Evolutionary conservation across 2,113 vertebrate species (phyloP), one percentile per base, ranked within the genome.

Genomic region (Raja brachyura): DNA sequence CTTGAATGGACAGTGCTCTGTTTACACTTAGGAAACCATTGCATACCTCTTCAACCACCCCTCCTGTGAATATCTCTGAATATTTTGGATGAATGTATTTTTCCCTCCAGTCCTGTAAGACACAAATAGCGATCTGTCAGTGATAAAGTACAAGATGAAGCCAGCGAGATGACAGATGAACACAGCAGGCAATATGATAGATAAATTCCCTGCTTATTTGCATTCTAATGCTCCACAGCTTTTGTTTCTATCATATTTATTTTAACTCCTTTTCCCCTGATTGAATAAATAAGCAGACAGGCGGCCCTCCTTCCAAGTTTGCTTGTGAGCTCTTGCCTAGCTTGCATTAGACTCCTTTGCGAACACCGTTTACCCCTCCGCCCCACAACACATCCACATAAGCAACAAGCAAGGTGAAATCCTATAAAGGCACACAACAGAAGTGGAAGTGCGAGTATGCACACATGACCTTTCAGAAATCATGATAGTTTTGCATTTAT

Each of bases 1-100:
- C 16, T 31, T 86, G 83, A 63, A 31, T 16, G 13, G 28, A 61
- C 81, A 85, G 10, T 83, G 39, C 18, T 54, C 56, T 83, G 79
- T 56, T 83, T 85, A 85, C 56, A 28, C 25, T 85, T 22, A 85
- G 54, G 54, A 70, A 90, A 70, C 59, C 8, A 25, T 6, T 11
- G 93, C 85, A 11, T 93, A 99, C 99, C 97, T 99, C 97, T 93
- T 99, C 98, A 94, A 98, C 94, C 95, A 96, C 95, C 94, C 97
- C 98, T 94, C 99, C 97, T n/a, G 98, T 99, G 94, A 99, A 99
- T 94, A 99, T 99, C 78, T 96, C 97, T 18, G 97, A 96, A 95
- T 99, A 99, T 96, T 99, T 98, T 66, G 95, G 94, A 94, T 98
- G 97, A 94, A 99, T 99, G 93, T 99, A 99, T n/a, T 98, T 99